Evolutionary conservation across 2,888 invertebrate genomes (phyloP).

Genomic region (Hyles lineata): DNA sequence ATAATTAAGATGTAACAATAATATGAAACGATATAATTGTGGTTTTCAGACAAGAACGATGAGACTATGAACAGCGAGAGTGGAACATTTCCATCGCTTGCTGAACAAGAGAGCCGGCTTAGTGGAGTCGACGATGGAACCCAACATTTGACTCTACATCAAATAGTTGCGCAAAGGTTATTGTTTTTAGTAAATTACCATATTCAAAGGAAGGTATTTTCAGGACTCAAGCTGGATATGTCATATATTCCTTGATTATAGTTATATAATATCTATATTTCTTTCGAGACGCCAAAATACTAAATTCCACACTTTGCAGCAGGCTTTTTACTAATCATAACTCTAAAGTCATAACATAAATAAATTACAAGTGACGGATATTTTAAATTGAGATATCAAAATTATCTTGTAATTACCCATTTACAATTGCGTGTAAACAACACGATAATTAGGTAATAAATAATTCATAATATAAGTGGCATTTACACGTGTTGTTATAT

Average conservation of each 20-base stretch:
- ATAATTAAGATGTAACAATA: not conserved
- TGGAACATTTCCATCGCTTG: slow-evolving; percentile 82
- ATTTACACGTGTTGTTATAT: no score
- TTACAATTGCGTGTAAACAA: no score
- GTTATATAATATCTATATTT: no score
- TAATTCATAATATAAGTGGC: no score
- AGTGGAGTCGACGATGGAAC: slow-evolving; percentile 83
- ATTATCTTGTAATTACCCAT: no score
- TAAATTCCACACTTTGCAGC: not conserved
- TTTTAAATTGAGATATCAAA: no score
- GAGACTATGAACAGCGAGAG: slow-evolving; percentile 72
- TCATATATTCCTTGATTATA: not conserved
- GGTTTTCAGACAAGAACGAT: slow-evolving; percentile 70
- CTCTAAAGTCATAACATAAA: no score
- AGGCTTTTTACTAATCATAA: no score
- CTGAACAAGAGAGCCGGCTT: slow-evolving; percentile 76
- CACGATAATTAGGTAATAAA: no score
- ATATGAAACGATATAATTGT: not conserved
- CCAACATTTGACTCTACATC: slow-evolving; percentile 90
- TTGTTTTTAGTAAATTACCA: not conserved
- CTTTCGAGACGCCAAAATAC: no score
- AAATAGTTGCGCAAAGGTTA: slow-evolving; percentile 90
- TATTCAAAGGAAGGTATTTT: not conserved
- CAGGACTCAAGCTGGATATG: not conserved
- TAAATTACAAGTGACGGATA: no score